A percentile compares a stretch with the other conserved stretches of the same genome.
Evolutionary conservation across 2,113 vertebrate genomes (phyloP).

Genomic region (Mormoops blainvillei): DNA sequence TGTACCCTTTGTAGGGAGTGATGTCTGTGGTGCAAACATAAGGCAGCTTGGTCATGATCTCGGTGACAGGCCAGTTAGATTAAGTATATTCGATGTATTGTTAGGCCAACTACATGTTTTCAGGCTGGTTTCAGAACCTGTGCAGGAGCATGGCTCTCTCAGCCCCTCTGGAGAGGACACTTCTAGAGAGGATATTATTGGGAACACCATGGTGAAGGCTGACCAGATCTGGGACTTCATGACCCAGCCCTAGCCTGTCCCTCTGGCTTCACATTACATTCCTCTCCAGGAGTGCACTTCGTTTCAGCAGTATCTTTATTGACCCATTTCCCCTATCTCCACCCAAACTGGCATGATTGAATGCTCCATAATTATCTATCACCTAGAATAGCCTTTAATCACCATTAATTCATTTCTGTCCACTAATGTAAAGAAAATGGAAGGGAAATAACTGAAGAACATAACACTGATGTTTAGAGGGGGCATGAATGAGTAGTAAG

Average conservation of each 20-base stretch:
- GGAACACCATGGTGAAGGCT: not conserved
- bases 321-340: not conserved
- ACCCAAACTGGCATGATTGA: not conserved
- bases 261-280: not conserved
- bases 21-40: not conserved
- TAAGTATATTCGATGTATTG: not conserved
- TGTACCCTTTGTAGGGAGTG: rapidly evolving
- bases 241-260: not conserved
- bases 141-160: not conserved
- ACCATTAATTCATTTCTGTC: not conserved
- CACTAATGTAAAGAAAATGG: not conserved
- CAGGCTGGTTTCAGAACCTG: not conserved
- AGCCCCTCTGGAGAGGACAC: not conserved
- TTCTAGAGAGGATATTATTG: too few species aligned
- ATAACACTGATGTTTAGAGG: not conserved
- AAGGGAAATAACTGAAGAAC: not conserved
- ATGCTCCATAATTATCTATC: not conserved
- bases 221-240: not conserved
- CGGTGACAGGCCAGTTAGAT: not conserved
- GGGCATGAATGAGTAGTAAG: not conserved
- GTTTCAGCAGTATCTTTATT: not conserved
- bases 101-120: not conserved
- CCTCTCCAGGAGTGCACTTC: not conserved
- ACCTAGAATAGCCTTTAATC: not conserved
- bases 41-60: not conserved